Base-by-base conservation (phyloP, 2,888 invertebrate species). In the Phanerotoma sp. region DNA sequence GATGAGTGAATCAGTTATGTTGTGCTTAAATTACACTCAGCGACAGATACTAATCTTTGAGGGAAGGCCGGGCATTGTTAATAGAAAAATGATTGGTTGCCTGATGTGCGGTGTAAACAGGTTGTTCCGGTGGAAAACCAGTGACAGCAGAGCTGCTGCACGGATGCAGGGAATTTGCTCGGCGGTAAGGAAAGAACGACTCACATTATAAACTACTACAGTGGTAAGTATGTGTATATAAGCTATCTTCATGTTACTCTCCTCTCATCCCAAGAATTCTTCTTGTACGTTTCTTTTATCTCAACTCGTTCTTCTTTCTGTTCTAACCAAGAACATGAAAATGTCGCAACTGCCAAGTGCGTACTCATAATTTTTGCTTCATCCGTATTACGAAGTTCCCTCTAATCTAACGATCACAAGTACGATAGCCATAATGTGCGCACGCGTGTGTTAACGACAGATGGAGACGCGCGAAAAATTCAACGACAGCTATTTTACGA, bases 31-130 rank as follows among this genome's bases (percentile, higher is more conserved):
- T 47, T 47, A 54, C 40, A 47, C n/a, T n/a, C 25, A 44, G 32
- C 47, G 58, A 47, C 49, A 62, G 69, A 71, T 72, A 71, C 66
- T 69, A 69, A 69, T 71, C 72, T 68, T 51, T 32, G 52, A 49
- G 40, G 61, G 56, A 61, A 63, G 64, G 69, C 63, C 59, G 65
- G 51, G 67, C 68, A 69, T 71, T 70, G 69, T 71, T 70, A 72
- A 72, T 70, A 67, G 69, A 63, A 61, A 68, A 73, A 72, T 73
- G 66, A 70, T 69, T 62, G 56, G 49, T 48, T 54, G 61, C 47
- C 58, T 60, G 52, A 58, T 60, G 61, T 59, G 57, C 63, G 64
- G 65, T 62, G 66, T 66, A 69, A 73, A 71, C 73, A 71, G 71
- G 73, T 71, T 73, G 66, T 67, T 58, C 63, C 44, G 58, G 54